phyloP scores from a whole-genome alignment of 2,797 vertebrate species.

The Valencia hispanica region DNA sequence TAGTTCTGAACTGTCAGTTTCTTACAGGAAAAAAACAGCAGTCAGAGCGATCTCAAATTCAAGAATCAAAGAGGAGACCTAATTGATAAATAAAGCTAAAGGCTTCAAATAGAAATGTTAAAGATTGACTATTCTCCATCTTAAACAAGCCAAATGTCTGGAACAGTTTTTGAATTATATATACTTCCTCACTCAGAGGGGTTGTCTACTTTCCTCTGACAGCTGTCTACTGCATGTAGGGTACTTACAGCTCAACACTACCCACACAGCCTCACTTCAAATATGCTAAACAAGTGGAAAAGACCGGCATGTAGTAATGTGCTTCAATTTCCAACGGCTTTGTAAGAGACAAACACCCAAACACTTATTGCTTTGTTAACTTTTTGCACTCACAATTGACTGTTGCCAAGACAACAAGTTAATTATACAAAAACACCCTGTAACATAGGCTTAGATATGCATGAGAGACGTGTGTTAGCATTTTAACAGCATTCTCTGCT shows the following conservation, averaged over 20 bases:
- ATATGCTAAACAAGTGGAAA: neutral
- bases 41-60: neutral
- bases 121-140: neutral
- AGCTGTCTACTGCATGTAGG: neutral
- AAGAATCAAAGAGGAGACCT: neutral
- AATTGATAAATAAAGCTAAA: neutral
- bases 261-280: constrained; percentile 1
- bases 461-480: constrained; percentile 59
- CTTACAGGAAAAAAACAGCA: neutral
- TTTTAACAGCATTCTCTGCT: constrained; percentile 51
- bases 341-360: constrained; percentile 70
- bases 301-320: constrained; percentile 53
- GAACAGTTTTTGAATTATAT: neutral
- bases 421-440: constrained; percentile 79
- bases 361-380: constrained; percentile 86
- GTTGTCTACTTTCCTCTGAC: neutral
- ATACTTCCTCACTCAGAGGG: neutral
- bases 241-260: neutral
- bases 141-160: neutral
- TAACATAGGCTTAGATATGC: constrained; percentile 75
- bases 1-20: constrained; percentile 1
- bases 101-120: neutral
- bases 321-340: constrained; percentile 65
- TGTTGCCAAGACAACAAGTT: constrained; percentile 70
- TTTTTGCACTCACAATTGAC: constrained; percentile 79